These are phyloP conservation scores for Palythoa caribaeorum DNA, from an alignment of 92 coral and sea anemone genomes.

Conservation along the genomic window DNA sequence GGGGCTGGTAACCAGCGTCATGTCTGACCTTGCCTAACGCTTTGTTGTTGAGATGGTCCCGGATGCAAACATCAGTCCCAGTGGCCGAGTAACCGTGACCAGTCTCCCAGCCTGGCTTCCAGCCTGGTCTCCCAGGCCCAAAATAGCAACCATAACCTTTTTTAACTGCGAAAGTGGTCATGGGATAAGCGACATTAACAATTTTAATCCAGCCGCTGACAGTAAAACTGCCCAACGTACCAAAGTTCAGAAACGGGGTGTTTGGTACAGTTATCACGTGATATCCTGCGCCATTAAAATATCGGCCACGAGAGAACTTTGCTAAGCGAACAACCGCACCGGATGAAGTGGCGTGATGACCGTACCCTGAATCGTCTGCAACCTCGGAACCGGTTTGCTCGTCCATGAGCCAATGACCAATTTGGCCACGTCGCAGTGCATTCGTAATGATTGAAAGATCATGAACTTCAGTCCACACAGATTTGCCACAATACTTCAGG, in stretches of 20 bases:
- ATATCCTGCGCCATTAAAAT: slow-evolving; percentile 53
- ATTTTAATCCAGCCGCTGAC: slow-evolving; percentile 78
- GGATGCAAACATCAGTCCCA: slow-evolving; percentile 70
- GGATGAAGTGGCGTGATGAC: slow-evolving; percentile 70
- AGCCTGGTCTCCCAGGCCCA: slow-evolving; percentile 39
- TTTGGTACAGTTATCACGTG: slow-evolving; percentile 55
- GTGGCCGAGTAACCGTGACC: slow-evolving; percentile 68
- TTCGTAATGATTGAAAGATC: slow-evolving; percentile 22
- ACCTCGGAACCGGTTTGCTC: slow-evolving; percentile 79
- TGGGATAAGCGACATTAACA: slow-evolving; percentile 69
- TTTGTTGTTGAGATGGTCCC: slow-evolving; percentile 68
- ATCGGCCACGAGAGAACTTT: slow-evolving; percentile 82
- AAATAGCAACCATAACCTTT: slow-evolving; percentile 77
- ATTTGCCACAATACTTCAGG: background rate
- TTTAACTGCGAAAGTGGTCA: slow-evolving; percentile 78
- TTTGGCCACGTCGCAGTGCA: slow-evolving; percentile 59
- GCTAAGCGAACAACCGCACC: slow-evolving; percentile 61
- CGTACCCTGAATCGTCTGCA: slow-evolving; percentile 82
- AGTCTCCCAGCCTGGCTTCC: slow-evolving; percentile 79
- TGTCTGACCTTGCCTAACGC: slow-evolving; percentile 38
- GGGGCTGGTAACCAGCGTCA: slow-evolving; percentile 63
- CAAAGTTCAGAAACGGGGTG: slow-evolving; percentile 61
- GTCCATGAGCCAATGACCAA: slow-evolving; percentile 88
- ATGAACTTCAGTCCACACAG: slow-evolving; percentile 55
- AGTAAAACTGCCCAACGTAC: slow-evolving; percentile 61